Evolutionary conservation across 2,797 vertebrate genomes (phyloP).

Genomic region (Myotis myotis): DNA sequence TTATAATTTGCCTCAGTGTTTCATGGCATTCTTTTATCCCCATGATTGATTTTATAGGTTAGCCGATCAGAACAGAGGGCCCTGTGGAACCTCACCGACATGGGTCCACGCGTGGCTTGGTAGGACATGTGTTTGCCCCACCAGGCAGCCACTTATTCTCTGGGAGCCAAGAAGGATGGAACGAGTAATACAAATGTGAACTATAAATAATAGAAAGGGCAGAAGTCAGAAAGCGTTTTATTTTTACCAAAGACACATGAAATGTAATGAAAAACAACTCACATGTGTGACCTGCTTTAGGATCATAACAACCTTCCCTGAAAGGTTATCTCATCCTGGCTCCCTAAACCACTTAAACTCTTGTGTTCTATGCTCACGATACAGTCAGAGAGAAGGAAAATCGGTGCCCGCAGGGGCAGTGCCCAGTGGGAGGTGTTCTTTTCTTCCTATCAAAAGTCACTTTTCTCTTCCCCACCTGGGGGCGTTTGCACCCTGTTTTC

Average conservation of each 20-base stretch:
- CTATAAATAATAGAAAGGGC: background rate
- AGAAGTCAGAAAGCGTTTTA: background rate
- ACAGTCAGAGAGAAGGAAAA: background rate
- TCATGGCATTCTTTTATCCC: background rate
- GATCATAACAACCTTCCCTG: background rate
- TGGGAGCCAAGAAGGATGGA: background rate
- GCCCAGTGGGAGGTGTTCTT: background rate
- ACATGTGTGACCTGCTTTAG: background rate
- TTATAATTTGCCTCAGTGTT: background rate
- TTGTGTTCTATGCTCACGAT: background rate
- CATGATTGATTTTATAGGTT: background rate
- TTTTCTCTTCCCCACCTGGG: background rate
- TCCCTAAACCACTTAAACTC: background rate
- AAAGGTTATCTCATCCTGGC: no score
- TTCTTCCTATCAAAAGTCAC: background rate
- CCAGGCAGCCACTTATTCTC: background rate
- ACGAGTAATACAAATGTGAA: background rate
- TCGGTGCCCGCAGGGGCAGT: background rate
- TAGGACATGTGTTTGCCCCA: fast-evolving
- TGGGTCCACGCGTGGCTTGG: background rate
- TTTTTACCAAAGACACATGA: background rate
- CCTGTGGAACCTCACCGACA: background rate
- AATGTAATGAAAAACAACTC: background rate
- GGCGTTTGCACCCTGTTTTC: background rate
- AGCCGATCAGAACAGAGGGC: background rate